Conservation (phyloP, 2,113 vertebrate species). For the Synodontis membranacea region DNA sequence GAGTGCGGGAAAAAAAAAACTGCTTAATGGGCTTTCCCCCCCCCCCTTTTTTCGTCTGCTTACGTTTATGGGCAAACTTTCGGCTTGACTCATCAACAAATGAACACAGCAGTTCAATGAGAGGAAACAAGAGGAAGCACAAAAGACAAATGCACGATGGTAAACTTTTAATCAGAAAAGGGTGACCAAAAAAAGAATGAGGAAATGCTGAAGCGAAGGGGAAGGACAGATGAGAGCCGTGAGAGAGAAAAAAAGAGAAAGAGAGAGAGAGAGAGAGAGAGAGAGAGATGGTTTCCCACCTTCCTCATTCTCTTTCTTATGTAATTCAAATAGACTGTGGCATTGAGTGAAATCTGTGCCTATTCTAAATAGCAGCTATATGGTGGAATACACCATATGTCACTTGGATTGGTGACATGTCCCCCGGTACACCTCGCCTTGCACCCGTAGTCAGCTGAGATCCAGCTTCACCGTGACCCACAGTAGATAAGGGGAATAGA, state of each 20-base stretch:
- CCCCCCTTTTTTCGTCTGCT: background rate
- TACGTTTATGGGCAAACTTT: background rate
- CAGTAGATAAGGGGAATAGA: too few relatives aligned
- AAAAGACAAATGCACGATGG: background rate
- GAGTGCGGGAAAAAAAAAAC: background rate
- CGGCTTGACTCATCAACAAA: background rate
- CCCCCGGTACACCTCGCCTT: too few relatives aligned
- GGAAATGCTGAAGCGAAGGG: background rate
- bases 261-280: background rate
- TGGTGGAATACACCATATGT: too few relatives aligned
- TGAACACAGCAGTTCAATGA: background rate
- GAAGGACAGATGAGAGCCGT: background rate
- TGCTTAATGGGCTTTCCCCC: background rate
- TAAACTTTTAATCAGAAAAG: constrained; percentile 1
- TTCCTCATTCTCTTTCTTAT: background rate
- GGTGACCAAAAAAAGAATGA: background rate
- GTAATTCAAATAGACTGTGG: background rate
- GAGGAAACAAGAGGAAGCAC: background rate
- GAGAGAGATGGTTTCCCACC: background rate
- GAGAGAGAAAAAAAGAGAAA: background rate
- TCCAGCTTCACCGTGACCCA: too few relatives aligned
- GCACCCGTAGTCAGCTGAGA: too few relatives aligned
- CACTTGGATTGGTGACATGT: too few relatives aligned
- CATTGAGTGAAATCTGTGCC: background rate
- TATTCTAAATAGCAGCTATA: background rate